Conservation (phyloP, 2,888 invertebrate genomes). For the Drosophila robusta region DNA sequence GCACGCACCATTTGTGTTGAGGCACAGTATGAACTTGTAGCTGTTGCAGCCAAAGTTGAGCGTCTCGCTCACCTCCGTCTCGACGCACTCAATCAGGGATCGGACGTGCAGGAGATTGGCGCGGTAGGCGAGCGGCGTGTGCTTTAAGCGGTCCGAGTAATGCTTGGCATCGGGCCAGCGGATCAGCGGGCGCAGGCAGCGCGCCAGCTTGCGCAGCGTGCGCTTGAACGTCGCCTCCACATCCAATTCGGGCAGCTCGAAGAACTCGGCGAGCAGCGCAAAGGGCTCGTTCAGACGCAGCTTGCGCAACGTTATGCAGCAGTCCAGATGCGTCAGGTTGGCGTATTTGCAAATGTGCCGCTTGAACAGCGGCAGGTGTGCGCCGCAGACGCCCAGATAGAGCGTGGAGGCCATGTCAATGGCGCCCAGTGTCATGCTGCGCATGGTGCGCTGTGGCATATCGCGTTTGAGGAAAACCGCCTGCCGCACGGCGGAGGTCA, state of each 20-base stretch:
- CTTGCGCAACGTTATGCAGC: constrained; percentile 83
- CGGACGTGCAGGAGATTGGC: constrained; percentile 83
- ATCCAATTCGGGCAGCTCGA: constrained; percentile 82
- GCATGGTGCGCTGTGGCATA: constrained; percentile 80
- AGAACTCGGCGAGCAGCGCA: constrained; percentile 80
- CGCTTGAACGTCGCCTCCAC: constrained; percentile 80
- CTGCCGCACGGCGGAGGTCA: constrained; percentile 64
- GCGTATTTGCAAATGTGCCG: constrained; percentile 80
- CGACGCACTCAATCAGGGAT: constrained; percentile 84
- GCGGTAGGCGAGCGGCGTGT: constrained; percentile 82
- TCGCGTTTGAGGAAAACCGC: constrained; percentile 83
- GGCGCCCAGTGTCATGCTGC: constrained; percentile 78
- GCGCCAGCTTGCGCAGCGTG: constrained; percentile 78
- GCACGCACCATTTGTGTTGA: constrained; percentile 81
- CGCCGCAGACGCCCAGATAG: constrained; percentile 77
- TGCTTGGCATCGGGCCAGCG: constrained; percentile 84
- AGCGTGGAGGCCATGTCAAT: constrained; percentile 82
- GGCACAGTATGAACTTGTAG: constrained; percentile 84
- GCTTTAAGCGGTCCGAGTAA: constrained; percentile 83
- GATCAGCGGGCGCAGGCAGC: constrained; percentile 82
- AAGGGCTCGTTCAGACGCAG: constrained; percentile 83
- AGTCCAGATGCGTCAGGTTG: constrained; percentile 79
- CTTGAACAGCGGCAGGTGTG: constrained; percentile 80
- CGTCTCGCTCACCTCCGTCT: constrained; percentile 80
- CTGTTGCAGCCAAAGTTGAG: constrained; percentile 80